These are phyloP conservation scores for Nanorana parkeri DNA, from an alignment of 2,113 vertebrate genomes.

Conservation along the genomic window DNA sequence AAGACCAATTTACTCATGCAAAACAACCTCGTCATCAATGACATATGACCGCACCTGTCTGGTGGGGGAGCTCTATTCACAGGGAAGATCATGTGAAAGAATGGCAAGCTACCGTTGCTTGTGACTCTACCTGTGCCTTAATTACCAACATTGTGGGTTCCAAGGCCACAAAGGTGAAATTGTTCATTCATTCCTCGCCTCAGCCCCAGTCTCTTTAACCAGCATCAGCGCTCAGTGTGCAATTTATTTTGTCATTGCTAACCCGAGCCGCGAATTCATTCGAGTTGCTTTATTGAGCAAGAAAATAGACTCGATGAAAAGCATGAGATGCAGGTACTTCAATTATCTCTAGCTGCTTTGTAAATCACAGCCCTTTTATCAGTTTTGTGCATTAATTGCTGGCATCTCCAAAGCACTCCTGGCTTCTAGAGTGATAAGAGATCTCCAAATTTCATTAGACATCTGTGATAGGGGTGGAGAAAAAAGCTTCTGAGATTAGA, in stretches of 20 bases:
- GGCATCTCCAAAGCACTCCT: constrained; percentile 51
- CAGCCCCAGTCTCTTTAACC: constrained; percentile 44
- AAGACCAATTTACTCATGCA: constrained; percentile 14
- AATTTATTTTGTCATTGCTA: constrained; percentile 47
- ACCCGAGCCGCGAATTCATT: constrained; percentile 43
- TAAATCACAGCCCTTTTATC: constrained; percentile 56
- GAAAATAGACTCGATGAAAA: constrained; percentile 57
- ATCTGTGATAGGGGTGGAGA: constrained; percentile 49
- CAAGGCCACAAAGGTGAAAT: constrained; percentile 53
- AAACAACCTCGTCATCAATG: constrained; percentile 12
- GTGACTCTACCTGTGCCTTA: constrained; percentile 41
- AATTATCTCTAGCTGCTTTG: constrained; percentile 58
- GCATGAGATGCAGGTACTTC: constrained; percentile 58
- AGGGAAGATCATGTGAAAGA: constrained; percentile 22
- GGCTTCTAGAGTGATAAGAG: constrained; percentile 50
- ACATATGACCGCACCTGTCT: constrained; percentile 42
- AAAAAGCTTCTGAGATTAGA: no score
- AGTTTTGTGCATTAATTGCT: constrained; percentile 58
- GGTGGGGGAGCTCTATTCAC: not conserved
- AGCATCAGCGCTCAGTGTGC: constrained; percentile 46
- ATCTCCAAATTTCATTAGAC: constrained; percentile 49
- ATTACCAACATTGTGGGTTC: constrained; percentile 39
- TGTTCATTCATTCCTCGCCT: constrained; percentile 46
- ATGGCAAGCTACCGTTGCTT: constrained; percentile 14
- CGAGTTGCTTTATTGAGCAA: constrained; percentile 54